These are phyloP conservation scores for Oligia latruncula DNA, from an alignment of 2,888 invertebrate genomes.

Conservation along the genomic window DNA sequence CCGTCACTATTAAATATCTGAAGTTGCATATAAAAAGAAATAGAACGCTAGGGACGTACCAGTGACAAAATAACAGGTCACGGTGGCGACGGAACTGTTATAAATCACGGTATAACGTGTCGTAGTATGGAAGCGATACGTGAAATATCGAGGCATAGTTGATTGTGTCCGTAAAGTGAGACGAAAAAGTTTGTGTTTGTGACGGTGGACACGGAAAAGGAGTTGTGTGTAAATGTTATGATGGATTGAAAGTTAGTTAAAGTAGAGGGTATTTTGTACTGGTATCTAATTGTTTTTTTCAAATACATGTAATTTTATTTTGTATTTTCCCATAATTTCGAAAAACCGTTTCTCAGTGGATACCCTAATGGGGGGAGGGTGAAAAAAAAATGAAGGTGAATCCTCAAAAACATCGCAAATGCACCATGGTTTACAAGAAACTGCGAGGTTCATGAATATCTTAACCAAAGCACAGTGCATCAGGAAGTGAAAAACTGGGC, in stretches of 20 bases:
- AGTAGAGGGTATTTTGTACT: not conserved
- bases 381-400: no score
- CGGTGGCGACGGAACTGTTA: conserved; percentile 48
- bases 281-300: not conserved
- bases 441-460: no score
- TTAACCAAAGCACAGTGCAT: no score
- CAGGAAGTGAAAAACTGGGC: no score
- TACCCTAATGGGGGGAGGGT: no score
- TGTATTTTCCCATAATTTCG: no score
- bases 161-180: conserved; percentile 35
- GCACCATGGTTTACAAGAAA: no score
- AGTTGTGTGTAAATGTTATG: not conserved
- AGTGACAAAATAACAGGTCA: conserved; percentile 53
- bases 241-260: not conserved
- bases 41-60: conserved; percentile 8
- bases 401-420: no score
- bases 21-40: conserved; percentile 13
- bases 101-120: conserved; percentile 56
- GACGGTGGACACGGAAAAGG: not conserved
- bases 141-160: conserved; percentile 43
- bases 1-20: not conserved
- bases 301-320: no score
- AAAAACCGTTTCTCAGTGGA: no score
- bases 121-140: conserved; percentile 29
- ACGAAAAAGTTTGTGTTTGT: no score